phyloP scores from a whole-genome alignment of 92 coral and sea anemone species.

The Muricea muricata region DNA sequence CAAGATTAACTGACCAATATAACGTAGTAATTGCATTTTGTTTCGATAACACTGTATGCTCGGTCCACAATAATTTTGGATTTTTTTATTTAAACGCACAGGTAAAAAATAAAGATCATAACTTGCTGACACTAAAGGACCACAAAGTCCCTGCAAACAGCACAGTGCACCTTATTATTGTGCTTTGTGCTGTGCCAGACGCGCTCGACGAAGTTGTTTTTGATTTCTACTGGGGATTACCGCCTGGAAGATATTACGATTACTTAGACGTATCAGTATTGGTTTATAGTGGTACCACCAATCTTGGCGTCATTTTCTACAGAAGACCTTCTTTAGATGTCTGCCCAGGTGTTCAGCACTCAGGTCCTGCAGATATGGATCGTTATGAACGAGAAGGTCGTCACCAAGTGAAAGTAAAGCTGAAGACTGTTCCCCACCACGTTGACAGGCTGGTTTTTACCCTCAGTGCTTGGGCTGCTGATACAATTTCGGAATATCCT shows the following conservation, averaged over 20 bases:
- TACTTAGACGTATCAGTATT: conserved; percentile 66
- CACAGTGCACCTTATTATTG: conserved; percentile 60
- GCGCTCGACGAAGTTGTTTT: conserved; percentile 62
- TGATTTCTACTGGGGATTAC: conserved; percentile 71
- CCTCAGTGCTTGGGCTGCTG: conserved; percentile 65
- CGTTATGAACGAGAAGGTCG: conserved; percentile 46
- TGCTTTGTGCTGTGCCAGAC: conserved; percentile 62
- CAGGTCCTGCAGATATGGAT: conserved; percentile 43
- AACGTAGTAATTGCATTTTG: too few relatives aligned
- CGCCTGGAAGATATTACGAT: conserved; percentile 31
- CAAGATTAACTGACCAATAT: too few relatives aligned
- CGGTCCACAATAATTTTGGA: too few relatives aligned
- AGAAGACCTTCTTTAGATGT: conserved; percentile 1
- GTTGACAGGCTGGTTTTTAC: conserved; percentile 68
- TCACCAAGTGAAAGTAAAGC: conserved; percentile 46
- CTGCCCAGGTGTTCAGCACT: conserved; percentile 60
- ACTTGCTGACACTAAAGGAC: conserved; percentile 58
- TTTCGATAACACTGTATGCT: too few relatives aligned
- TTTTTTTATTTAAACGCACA: not conserved
- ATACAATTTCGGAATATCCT: conserved; percentile 48
- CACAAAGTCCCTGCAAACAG: conserved; percentile 62
- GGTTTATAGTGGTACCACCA: conserved; percentile 49
- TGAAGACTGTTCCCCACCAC: conserved; percentile 47
- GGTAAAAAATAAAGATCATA: conserved; percentile 11
- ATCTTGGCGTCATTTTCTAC: conserved; percentile 56